A percentile compares a stretch with the other conserved stretches of the same genome.
Conservation (phyloP, 2,113 vertebrate genomes). For the Shinisaurus crocodilurus region DNA sequence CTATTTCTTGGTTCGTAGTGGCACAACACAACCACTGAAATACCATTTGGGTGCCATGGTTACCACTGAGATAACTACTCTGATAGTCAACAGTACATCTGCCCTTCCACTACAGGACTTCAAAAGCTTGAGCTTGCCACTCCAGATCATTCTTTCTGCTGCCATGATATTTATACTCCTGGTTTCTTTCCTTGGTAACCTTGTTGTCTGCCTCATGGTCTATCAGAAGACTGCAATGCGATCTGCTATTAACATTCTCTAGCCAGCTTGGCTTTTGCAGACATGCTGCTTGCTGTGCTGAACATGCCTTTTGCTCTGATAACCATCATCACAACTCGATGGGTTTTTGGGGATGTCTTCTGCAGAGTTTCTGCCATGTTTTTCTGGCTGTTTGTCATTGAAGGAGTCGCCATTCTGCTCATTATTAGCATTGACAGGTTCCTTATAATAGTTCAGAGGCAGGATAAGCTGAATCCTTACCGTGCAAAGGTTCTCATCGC, state of each 20-base stretch:
- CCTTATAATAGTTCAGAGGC: conserved; percentile 96
- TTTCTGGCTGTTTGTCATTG: conserved; percentile 95
- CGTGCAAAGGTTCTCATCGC: conserved; percentile 92
- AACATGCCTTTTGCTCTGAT: conserved; percentile 96
- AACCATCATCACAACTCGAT: conserved; percentile 88
- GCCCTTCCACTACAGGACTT: conserved; percentile 67
- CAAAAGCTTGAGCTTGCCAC: conserved; percentile 83
- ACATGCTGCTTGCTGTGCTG: conserved; percentile 94
- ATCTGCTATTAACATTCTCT: conserved; percentile 98
- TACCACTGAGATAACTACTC: conserved; percentile 70
- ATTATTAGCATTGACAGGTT: conserved; percentile 98
- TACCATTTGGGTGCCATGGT: conserved; percentile 70
- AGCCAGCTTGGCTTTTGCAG: conserved; percentile 95
- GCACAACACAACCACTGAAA: conserved; percentile 69
- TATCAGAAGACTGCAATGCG: conserved; percentile 98
- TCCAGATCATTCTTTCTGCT: conserved; percentile 91
- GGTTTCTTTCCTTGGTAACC: conserved; percentile 92
- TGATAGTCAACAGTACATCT: conserved; percentile 71
- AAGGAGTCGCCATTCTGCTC: conserved; percentile 92
- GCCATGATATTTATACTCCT: conserved; percentile 89
- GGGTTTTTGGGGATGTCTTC: conserved; percentile 93
- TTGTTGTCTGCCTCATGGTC: conserved; percentile 98
- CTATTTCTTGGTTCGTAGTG: conserved; percentile 71
- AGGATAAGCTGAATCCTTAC: conserved; percentile 93
- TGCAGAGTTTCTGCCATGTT: conserved; percentile 95